Evolutionary conservation across 2,888 invertebrate genomes (phyloP).

Genomic region (Drosophila villosipedis): DNA sequence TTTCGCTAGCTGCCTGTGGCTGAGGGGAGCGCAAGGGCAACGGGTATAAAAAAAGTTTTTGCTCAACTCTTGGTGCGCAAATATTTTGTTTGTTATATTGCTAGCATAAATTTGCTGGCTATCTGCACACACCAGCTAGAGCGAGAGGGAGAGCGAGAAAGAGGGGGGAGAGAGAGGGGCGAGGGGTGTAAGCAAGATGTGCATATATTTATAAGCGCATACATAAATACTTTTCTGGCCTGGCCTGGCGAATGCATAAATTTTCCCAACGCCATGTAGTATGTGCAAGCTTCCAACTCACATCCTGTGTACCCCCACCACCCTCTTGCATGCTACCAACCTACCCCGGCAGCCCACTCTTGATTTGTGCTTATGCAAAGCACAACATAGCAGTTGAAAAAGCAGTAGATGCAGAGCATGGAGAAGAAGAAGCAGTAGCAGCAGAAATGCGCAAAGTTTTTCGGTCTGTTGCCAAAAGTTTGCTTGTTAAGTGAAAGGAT

Average conservation of each 20-base stretch:
- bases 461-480: slow-evolving; percentile 76
- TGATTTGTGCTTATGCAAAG: slow-evolving; percentile 78
- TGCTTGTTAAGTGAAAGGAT: slow-evolving; percentile 80
- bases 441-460: slow-evolving; percentile 61
- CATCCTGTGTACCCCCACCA: slow-evolving; percentile 39
- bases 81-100: slow-evolving; percentile 78
- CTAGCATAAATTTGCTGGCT: slow-evolving; percentile 77
- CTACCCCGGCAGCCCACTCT: slow-evolving; percentile 25
- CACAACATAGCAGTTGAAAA: slow-evolving; percentile 56
- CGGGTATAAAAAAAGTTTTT: slow-evolving; percentile 53
- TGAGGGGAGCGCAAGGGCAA: slow-evolving; percentile 1
- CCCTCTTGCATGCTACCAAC: not conserved
- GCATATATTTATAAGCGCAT: slow-evolving; percentile 78
- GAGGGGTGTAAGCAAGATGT: slow-evolving; percentile 39
- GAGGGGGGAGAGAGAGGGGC: not conserved
- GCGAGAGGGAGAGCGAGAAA: slow-evolving; percentile 2
- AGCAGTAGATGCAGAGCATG: slow-evolving; percentile 27
- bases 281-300: slow-evolving; percentile 51
- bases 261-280: slow-evolving; percentile 54
- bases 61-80: slow-evolving; percentile 68
- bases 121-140: slow-evolving; percentile 58
- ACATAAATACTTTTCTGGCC: slow-evolving; percentile 76
- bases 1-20: slow-evolving; percentile 34
- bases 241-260: slow-evolving; percentile 74
- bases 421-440: slow-evolving; percentile 17